These are phyloP conservation scores for Polypterus bichir DNA, from an alignment of 2,113 vertebrate genomes.

Conservation along the genomic window DNA sequence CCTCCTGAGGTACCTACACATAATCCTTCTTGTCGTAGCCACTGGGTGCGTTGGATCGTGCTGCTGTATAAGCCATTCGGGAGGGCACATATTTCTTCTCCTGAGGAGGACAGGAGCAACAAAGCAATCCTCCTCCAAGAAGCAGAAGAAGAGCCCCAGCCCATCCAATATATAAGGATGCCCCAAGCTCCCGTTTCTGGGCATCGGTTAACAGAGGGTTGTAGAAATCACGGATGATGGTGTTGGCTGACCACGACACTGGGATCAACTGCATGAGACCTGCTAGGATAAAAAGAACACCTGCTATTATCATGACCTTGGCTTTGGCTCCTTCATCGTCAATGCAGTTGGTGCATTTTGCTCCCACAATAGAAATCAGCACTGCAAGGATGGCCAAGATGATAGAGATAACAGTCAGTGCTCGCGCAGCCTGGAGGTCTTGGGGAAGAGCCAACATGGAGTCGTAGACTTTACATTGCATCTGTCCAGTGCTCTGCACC, in stretches of 20 bases:
- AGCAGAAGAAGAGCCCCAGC: constrained; percentile 38
- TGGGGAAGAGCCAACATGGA: constrained; percentile 45
- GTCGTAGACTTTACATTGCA: constrained; percentile 64
- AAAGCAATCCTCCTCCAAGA: constrained; percentile 52
- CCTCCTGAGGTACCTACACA: constrained; percentile 32
- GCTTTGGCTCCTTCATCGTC: constrained; percentile 46
- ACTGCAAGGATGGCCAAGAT: constrained; percentile 45
- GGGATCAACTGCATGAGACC: constrained; percentile 51
- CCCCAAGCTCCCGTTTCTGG: constrained; percentile 49
- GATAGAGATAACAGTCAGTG: constrained; percentile 48
- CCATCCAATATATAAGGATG: constrained; percentile 53
- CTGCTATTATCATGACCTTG: constrained; percentile 53
- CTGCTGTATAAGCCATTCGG: constrained; percentile 45
- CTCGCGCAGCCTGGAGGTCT: constrained; percentile 55
- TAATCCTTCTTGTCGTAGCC: constrained; percentile 58
- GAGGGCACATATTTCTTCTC: constrained; percentile 48
- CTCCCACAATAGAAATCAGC: constrained; percentile 49
- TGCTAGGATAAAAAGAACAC: constrained; percentile 41
- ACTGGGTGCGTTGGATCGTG: constrained; percentile 28
- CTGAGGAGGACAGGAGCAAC: constrained; percentile 48
- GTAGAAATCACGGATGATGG: constrained; percentile 45
- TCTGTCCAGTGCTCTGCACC: constrained; percentile 58
- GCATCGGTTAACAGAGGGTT: constrained; percentile 22
- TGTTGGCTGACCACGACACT: constrained; percentile 42
- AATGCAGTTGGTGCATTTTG: constrained; percentile 63